A percentile compares a stretch with the other conserved stretches of the same genome.
phyloP scores from a whole-genome alignment of 2,888 invertebrate genomes.

The Ophion ellenae region DNA sequence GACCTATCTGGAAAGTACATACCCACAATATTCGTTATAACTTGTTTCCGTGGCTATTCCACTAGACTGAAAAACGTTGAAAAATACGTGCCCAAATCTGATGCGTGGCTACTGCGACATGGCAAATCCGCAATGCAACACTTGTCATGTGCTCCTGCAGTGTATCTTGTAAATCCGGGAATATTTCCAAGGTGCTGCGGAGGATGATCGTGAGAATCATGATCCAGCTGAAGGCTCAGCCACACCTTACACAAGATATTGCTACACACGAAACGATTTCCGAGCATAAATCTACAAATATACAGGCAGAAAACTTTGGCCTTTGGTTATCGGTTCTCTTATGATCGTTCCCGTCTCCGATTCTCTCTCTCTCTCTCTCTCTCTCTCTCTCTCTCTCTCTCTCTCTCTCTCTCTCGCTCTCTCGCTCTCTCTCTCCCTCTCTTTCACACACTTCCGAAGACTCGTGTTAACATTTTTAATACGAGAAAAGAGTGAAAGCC shows the following conservation, averaged over 20 bases:
- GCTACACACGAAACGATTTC: slow-evolving; percentile 54
- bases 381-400: background rate
- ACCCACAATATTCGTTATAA: background rate
- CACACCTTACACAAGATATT: slow-evolving; percentile 52
- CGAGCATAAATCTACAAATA: slow-evolving; percentile 37
- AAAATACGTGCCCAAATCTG: background rate
- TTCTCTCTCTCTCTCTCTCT: background rate
- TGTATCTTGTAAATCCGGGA: slow-evolving; percentile 17
- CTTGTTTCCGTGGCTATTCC: background rate
- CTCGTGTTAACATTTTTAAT: slow-evolving; percentile 24
- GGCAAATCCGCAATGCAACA: slow-evolving; percentile 24
- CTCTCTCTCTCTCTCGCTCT: background rate
- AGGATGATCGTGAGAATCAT: slow-evolving; percentile 59
- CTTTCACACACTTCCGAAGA: background rate
- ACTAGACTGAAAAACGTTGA: background rate
- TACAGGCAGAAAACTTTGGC: slow-evolving; percentile 28
- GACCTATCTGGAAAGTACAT: background rate
- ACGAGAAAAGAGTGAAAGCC: slow-evolving; percentile 58
- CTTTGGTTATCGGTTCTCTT: slow-evolving; percentile 37
- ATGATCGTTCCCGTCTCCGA: slow-evolving; percentile 1
- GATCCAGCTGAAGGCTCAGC: slow-evolving; percentile 20
- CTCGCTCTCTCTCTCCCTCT: too few relatives aligned
- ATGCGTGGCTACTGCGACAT: background rate
- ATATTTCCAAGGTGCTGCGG: slow-evolving; percentile 18
- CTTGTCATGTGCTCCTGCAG: slow-evolving; percentile 4